These are phyloP conservation scores for Bombyx mori DNA, from an alignment of 1,140 invertebrate species.

Conservation along the genomic window DNA sequence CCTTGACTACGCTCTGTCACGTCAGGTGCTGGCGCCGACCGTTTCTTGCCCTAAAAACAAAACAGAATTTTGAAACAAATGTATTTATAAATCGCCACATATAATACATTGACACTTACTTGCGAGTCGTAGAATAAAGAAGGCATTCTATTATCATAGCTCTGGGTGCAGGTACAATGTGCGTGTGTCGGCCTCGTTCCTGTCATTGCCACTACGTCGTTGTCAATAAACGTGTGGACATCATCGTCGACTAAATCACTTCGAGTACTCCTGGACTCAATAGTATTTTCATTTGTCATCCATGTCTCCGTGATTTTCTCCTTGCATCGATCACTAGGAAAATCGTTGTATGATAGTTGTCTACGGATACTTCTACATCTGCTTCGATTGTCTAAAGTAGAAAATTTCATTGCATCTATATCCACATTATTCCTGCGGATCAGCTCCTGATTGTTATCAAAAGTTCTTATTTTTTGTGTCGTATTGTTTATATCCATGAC, in stretches of 20 bases:
- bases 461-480: constrained; percentile 45
- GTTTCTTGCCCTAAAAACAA: constrained; percentile 51
- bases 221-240: constrained; percentile 48
- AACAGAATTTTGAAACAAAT: not conserved
- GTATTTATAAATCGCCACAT: not conserved
- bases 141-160: constrained; percentile 43
- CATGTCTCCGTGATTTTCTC: constrained; percentile 40
- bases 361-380: constrained; percentile 57
- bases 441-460: constrained; percentile 48
- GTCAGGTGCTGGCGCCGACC: constrained; percentile 55
- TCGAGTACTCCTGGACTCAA: constrained; percentile 40
- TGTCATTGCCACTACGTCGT: constrained; percentile 47
- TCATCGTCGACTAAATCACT: constrained; percentile 47
- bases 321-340: constrained; percentile 47
- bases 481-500: constrained; percentile 32
- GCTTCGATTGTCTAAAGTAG: constrained; percentile 59
- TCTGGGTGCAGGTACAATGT: constrained; percentile 53
- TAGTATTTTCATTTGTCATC: constrained; percentile 41
- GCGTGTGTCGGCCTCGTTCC: constrained; percentile 41
- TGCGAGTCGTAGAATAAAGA: constrained; percentile 64
- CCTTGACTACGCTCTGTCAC: constrained; percentile 54
- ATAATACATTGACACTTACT: constrained; percentile 34
- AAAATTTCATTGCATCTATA: constrained; percentile 49
- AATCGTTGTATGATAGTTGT: constrained; percentile 64
- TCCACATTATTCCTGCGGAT: constrained; percentile 35